Evolutionary conservation across 2,797 vertebrate genomes (phyloP).

Genomic region (Harpagifer antarcticus): DNA sequence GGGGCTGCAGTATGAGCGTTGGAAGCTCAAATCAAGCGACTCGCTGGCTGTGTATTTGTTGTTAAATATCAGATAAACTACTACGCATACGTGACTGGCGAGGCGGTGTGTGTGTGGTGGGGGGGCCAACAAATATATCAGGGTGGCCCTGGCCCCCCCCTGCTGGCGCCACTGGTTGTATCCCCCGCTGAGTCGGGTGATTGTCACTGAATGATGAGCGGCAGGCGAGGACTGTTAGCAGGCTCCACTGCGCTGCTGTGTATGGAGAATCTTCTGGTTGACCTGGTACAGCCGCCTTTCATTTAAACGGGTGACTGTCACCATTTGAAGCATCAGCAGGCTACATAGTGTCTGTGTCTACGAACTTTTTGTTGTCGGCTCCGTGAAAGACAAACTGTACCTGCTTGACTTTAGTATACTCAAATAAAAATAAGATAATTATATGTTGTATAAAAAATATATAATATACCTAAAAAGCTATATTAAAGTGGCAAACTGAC

Average conservation of each 20-base stretch:
- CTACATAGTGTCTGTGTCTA: constrained; percentile 4
- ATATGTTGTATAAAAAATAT: neutral
- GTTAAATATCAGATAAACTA: too few species aligned
- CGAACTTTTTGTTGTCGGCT: neutral
- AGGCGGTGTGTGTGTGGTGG: too few species aligned
- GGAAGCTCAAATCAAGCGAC: too few species aligned
- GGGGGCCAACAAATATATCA: too few species aligned
- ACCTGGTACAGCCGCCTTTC: constrained; percentile 26
- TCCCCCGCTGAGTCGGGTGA: constrained; percentile 7
- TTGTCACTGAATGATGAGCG: constrained; percentile 30
- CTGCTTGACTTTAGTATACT: neutral
- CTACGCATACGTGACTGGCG: too few species aligned
- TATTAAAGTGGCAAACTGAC: too few species aligned
- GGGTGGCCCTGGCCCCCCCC: too few species aligned
- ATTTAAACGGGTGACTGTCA: constrained; percentile 24
- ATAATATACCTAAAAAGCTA: neutral
- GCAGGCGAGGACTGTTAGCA: constrained; percentile 6
- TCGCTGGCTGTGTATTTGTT: too few species aligned
- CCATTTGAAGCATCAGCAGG: constrained; percentile 12
- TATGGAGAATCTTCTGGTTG: constrained; percentile 28
- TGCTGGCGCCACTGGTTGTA: too few species aligned
- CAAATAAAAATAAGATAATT: neutral
- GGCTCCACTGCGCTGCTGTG: constrained; percentile 11
- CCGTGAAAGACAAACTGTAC: neutral
- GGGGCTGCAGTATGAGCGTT: too few species aligned